Percentiles rank a stretch among this genome's conserved stretches.
Evolutionary conservation across 2,888 invertebrate genomes (phyloP).

Genomic region (Sinhomidia bicolor): DNA sequence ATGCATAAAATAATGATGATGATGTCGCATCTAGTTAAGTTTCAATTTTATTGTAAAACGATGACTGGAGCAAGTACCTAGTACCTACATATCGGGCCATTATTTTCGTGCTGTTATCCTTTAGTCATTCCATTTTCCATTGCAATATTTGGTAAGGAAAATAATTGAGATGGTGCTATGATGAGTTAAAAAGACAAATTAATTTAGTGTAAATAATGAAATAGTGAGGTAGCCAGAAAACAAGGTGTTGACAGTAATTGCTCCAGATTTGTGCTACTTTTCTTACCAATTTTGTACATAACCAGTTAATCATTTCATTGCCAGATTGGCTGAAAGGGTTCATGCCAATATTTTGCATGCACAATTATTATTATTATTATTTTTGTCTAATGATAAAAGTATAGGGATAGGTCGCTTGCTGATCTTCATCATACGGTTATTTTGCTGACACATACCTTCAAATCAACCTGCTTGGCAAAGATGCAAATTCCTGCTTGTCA

Average conservation of each 20-base stretch:
- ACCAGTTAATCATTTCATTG: slow-evolving; percentile 26
- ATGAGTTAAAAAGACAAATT: slow-evolving; percentile 13
- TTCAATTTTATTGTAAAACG: slow-evolving; percentile 2
- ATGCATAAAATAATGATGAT: slow-evolving; percentile 12
- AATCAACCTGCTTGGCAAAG: slow-evolving; percentile 3
- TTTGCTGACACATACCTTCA: background rate
- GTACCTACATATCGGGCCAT: background rate
- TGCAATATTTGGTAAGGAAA: background rate
- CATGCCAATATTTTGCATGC: background rate
- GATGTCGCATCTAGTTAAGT: slow-evolving; percentile 17
- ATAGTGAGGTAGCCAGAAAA: slow-evolving; percentile 25
- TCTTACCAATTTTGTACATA: slow-evolving; percentile 27
- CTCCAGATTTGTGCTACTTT: slow-evolving; percentile 53
- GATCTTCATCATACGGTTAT: background rate
- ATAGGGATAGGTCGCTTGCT: background rate
- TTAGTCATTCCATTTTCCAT: background rate
- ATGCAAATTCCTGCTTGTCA: slow-evolving; percentile 59
- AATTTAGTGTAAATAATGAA: slow-evolving; percentile 20
- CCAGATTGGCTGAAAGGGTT: background rate
- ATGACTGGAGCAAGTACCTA: background rate
- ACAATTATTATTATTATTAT: background rate
- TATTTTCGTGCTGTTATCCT: background rate
- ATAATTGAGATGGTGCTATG: slow-evolving; percentile 6
- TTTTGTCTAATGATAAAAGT: background rate
- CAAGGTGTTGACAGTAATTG: slow-evolving; percentile 58